These are phyloP conservation scores for Melipona quadrifasciata DNA, from an alignment of 1,140 invertebrate genomes.

Conservation along the genomic window DNA sequence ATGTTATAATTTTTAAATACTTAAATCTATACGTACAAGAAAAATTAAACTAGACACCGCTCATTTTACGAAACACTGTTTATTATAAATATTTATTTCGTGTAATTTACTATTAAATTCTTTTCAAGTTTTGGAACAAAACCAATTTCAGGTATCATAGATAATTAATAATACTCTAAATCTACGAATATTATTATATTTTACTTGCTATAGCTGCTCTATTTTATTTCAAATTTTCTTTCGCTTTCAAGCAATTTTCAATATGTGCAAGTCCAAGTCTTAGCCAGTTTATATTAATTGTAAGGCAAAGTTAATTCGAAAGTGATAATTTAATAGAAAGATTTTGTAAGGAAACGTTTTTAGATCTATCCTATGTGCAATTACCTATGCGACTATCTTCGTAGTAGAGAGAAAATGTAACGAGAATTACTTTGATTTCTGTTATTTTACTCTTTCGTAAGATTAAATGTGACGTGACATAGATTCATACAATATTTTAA, in stretches of 20 bases:
- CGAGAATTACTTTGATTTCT: background rate
- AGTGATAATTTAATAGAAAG: constrained; percentile 18
- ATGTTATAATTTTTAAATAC: no score
- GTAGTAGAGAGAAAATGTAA: background rate
- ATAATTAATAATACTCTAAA: background rate
- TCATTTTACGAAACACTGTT: no score
- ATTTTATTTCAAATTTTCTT: background rate
- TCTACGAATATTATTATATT: background rate
- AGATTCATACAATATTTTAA: no score
- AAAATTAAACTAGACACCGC: no score
- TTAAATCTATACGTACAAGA: no score
- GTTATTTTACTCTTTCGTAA: background rate
- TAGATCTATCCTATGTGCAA: background rate
- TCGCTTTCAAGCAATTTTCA: background rate
- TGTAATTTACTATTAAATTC: no score
- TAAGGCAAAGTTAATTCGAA: background rate
- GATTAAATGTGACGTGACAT: background rate
- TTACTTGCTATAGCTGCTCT: no score
- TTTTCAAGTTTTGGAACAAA: background rate
- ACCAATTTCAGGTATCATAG: background rate
- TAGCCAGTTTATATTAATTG: background rate
- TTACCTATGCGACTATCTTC: background rate
- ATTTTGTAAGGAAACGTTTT: background rate
- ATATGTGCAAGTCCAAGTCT: background rate
- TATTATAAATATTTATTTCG: no score